phyloP scores from a whole-genome alignment of 2,797 vertebrate genomes.

The Sciurus carolinensis region DNA sequence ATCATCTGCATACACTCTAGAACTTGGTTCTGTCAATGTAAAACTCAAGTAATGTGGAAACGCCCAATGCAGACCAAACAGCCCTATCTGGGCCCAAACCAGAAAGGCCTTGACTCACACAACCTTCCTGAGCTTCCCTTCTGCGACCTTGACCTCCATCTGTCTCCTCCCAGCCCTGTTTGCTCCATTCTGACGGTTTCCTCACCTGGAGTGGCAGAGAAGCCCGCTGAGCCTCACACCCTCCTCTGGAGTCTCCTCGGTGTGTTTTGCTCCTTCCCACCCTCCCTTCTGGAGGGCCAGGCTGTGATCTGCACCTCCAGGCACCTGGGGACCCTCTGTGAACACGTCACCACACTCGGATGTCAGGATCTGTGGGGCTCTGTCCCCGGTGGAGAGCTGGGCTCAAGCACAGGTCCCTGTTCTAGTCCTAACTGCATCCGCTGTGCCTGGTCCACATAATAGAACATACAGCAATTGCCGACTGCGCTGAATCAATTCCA shows the following conservation, averaged over 20 bases:
- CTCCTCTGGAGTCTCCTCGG: neutral
- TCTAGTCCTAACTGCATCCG: neutral
- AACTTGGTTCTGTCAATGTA: neutral
- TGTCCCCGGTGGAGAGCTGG: neutral
- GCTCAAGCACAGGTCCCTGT: neutral
- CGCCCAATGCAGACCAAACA: neutral
- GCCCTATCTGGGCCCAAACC: constrained; percentile 47
- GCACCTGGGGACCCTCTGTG: neutral
- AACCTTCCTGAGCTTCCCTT: fast-evolving
- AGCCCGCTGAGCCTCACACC: neutral
- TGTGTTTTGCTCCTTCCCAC: neutral
- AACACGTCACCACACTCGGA: neutral
- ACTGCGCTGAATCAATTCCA: neutral
- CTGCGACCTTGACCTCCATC: fast-evolving
- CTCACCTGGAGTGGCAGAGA: neutral
- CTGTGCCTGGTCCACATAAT: neutral
- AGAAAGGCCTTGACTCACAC: neutral
- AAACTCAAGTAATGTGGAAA: neutral
- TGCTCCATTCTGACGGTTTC: neutral
- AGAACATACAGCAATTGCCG: neutral
- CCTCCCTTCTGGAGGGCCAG: neutral
- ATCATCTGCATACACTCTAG: fast-evolving
- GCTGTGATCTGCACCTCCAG: neutral
- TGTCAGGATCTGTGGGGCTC: neutral
- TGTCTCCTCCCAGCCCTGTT: neutral